Conservation (phyloP, 2,888 invertebrate species). For the Caenorhabditis macrosperma region DNA sequence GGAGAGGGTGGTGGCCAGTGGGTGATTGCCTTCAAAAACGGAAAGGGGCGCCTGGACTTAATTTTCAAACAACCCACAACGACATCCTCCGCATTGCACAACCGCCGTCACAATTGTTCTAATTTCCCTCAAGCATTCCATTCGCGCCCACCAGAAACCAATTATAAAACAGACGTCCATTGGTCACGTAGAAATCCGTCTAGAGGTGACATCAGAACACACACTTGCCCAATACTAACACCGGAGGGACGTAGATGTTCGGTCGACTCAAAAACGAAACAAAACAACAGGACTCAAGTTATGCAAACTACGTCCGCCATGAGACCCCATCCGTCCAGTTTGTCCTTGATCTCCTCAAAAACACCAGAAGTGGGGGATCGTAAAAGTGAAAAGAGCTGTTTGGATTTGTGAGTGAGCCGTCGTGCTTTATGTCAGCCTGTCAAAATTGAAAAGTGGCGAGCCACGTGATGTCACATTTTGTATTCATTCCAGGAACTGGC, state of each 20-base stretch:
- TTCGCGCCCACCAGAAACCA: conserved; percentile 35
- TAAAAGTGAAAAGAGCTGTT: neutral
- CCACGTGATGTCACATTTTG: conserved; percentile 28
- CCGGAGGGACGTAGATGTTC: neutral
- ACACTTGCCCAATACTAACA: neutral
- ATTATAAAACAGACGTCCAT: conserved; percentile 39
- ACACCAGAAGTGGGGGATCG: neutral
- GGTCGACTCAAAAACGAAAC: neutral
- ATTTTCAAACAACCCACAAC: conserved; percentile 42
- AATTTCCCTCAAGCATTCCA: conserved; percentile 47
- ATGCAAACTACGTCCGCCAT: neutral
- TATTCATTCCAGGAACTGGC: conserved; percentile 25
- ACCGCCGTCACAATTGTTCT: conserved; percentile 46
- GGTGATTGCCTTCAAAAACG: conserved; percentile 27
- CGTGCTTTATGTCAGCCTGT: conserved; percentile 23
- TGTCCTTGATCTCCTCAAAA: neutral
- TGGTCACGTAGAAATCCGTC: conserved; percentile 16
- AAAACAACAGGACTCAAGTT: neutral
- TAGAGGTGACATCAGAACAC: conserved; percentile 42
- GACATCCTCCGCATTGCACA: conserved; percentile 45
- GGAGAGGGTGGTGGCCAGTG: conserved; percentile 2
- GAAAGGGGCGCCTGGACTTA: conserved; percentile 42
- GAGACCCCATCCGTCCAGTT: neutral
- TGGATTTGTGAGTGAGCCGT: neutral
- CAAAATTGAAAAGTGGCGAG: neutral